Conservation (phyloP, 2,888 invertebrate species). For the Aphodius granarius region DNA sequence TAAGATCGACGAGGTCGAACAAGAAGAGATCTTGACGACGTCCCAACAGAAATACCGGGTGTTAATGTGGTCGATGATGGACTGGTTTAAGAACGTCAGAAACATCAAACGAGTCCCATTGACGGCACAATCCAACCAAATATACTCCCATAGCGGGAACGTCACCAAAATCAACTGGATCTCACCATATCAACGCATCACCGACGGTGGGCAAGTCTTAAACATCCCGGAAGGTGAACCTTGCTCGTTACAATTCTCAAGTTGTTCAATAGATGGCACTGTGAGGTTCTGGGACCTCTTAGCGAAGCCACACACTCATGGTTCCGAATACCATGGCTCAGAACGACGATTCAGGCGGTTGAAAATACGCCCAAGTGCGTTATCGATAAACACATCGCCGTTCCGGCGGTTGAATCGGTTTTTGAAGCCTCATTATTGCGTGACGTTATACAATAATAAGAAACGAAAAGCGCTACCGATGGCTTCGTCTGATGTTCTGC, state of each 20-base stretch:
- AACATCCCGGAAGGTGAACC: conserved; percentile 49
- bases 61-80: conserved; percentile 63
- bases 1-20: conserved; percentile 58
- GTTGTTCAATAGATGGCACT: conserved; percentile 68
- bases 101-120: conserved; percentile 61
- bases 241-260: conserved; percentile 64
- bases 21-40: conserved; percentile 62
- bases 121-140: conserved; percentile 64
- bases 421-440: conserved; percentile 66
- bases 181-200: conserved; percentile 61
- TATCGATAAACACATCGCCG: conserved; percentile 63
- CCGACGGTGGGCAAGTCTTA: conserved; percentile 61
- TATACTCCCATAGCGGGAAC: conserved; percentile 64
- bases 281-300: conserved; percentile 74
- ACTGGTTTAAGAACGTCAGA: conserved; percentile 69
- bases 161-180: conserved; percentile 71
- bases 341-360: conserved; percentile 49
- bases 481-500: conserved; percentile 40
- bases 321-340: conserved; percentile 10
- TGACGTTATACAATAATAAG: conserved; percentile 51
- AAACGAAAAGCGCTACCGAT: conserved; percentile 42
- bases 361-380: conserved; percentile 59
- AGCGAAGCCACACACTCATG: conserved; percentile 43
- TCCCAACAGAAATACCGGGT: conserved; percentile 65
- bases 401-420: conserved; percentile 62